Evolutionary conservation across 2,797 vertebrate species (phyloP), one percentile per base, ranked within the genome.

Genomic region (Microchirus variegatus): DNA sequence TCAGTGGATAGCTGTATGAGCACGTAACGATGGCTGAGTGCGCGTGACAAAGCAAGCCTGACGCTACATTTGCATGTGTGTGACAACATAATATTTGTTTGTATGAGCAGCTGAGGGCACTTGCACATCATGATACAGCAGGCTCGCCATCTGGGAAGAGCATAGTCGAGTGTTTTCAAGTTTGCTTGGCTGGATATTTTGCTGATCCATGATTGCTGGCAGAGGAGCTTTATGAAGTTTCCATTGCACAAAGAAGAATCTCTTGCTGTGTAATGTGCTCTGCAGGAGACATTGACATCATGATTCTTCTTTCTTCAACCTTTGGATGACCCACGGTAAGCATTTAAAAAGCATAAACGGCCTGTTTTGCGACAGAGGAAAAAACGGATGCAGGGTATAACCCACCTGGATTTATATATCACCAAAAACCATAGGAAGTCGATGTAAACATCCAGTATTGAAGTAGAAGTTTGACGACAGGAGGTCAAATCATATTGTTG

Each of bases 91-190:
- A 68, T 56, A 56, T 70, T 69, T 73, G 58, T 70, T 70, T 73
- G 59, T 49, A 73, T 55, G 68, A 64, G 56, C 72, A 73, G 67
- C 61, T 67, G 71, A 63, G 49, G 56, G 63, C 65, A 71, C 54
- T 62, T 47, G 61, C 64, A 73, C 68, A 66, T 63, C 56, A 65
- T 69, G 56, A 65, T 67, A 49, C 52, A 68, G 71, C 59, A 72
- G 53, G 59, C 58, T 55, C 37, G 37, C 58, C 71, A 66, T 82
- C 75, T 81, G 80, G 67, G 70, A 78, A 65, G 75, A 77, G 70
- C 58, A 53, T 53, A 57, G 50, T 57, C 55, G 22, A 42, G 63
- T 38, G 54, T 63, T 65, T 80, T 67, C 52, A 60, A 42, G 44
- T 76, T 77, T 78, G 53, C 71, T 79, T 80, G 56, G 69, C 70